Conservation (phyloP, 1,140 invertebrate species). For the Lasaia peninsularis region DNA sequence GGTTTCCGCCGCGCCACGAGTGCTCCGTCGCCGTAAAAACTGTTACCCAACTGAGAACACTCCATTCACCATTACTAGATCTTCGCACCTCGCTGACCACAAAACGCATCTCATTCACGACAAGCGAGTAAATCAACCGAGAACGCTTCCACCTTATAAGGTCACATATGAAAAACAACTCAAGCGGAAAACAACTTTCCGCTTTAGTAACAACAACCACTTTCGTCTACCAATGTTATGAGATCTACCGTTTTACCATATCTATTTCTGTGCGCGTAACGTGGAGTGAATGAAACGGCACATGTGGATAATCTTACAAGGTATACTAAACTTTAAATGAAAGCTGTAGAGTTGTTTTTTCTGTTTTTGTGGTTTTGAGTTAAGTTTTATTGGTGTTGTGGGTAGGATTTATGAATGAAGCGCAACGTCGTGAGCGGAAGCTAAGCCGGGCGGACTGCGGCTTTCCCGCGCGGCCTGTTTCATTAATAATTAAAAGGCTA, state of each 20-base stretch:
- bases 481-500: constrained; percentile 76
- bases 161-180: constrained; percentile 42
- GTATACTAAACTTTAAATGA: constrained; percentile 28
- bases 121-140: constrained; percentile 68
- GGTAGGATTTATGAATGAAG: constrained; percentile 73
- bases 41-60: constrained; percentile 32
- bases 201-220: constrained; percentile 55
- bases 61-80: constrained; percentile 68
- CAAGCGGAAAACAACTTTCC: constrained; percentile 70
- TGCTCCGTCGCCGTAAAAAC: constrained; percentile 35
- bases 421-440: constrained; percentile 70
- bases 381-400: constrained; percentile 30
- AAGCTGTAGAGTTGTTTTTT: constrained; percentile 36
- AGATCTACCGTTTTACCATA: constrained; percentile 65
- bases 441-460: constrained; percentile 63
- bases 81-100: constrained; percentile 65
- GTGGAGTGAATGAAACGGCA: constrained; percentile 17
- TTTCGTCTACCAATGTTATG: constrained; percentile 50
- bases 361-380: constrained; percentile 22
- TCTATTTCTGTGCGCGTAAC: constrained; percentile 56
- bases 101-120: constrained; percentile 70
- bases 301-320: constrained; percentile 11
- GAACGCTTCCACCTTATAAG: constrained; percentile 46
- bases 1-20: constrained; percentile 40
- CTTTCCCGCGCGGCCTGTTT: constrained; percentile 73